Percentiles rank a stretch among this genome's conserved stretches.
Conservation (phyloP, 2,797 vertebrate species). For the Xiphorhynchus erythropygius region DNA sequence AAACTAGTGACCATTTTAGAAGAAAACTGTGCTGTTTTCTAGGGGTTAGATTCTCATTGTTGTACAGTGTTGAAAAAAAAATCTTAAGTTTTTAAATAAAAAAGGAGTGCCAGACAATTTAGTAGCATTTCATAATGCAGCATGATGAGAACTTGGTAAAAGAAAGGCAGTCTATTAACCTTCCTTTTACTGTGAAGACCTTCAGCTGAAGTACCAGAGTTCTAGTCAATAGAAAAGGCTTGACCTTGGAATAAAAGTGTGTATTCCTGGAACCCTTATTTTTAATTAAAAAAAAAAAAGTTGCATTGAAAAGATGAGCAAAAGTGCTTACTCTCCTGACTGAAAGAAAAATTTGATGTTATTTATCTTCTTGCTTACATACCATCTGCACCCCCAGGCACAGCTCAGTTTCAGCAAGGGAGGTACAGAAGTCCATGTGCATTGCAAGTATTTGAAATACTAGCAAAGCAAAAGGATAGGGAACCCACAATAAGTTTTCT, state of each 20-base stretch:
- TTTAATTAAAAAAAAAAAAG: conserved; percentile 72
- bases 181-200: conserved; percentile 86
- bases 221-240: conserved; percentile 78
- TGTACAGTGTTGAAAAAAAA: conserved; percentile 43
- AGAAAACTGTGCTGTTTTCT: background rate
- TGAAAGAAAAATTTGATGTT: conserved; percentile 26
- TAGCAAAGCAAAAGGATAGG: background rate
- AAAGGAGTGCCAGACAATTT: conserved; percentile 71
- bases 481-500: background rate
- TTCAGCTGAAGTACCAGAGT: conserved; percentile 86
- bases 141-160: conserved; percentile 79
- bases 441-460: background rate
- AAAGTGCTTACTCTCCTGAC: background rate
- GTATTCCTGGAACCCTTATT: conserved; percentile 76
- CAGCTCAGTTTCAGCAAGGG: background rate
- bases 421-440: accelerated
- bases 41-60: conserved; percentile 77
- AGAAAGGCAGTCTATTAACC: conserved; percentile 88
- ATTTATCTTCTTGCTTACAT: conserved; percentile 27
- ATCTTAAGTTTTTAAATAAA: background rate
- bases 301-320: conserved; percentile 49
- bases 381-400: conserved; percentile 36
- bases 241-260: conserved; percentile 82
- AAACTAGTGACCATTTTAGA: background rate
- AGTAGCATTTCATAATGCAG: conserved; percentile 81